Base-by-base conservation (phyloP, 2,888 invertebrate genomes). In the Scaptomyza cyrtandrae region DNA sequence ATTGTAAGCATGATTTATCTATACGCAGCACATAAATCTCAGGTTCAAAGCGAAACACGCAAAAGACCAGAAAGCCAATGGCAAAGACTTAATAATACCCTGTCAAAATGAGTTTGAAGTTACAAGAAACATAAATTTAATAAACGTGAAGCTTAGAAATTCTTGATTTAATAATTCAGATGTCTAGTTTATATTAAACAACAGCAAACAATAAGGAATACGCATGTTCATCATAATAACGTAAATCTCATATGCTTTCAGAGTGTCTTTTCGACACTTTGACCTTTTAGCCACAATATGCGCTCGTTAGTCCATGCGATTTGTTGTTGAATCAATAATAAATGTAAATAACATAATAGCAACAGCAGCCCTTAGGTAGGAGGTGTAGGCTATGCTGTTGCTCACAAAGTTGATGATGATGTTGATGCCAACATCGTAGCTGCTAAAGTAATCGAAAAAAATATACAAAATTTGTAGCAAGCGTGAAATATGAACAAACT, bases 221-320 rank as follows among this genome's bases (percentile, higher is more conserved):
- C 2, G 19, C 11, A 41, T 31, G 29, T 60, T 46, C 6, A 52
- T 52, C 57, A 62, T 73, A 83, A 80, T 84, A 73, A 75, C 68
- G 41, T 54, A 29, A 52, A 59, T 49, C 60, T 70, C 52, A 41
- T 49, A 49, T 44, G 14, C 49, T 43, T 13, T 31, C 39, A 24
- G 16, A 0, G 29, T 33, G 48, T 49, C 39, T 61, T 49, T 45
- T 29, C 64, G 70, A 61, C 71, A 67, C 64, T 77, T 75, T 79
- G 86, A 84, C 86, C 82, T 83, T 75, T 86, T 31, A 69, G 63
- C 79, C 79, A 86, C 85, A 86, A 86, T 86, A 67, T 77, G 49
- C 61, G 79, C 86, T 83, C 83, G 81, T 83, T 83, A 83, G 86
- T 84, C 84, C 79, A 75, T 83, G 75, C 85, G 84, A 84, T 84